Conservation (phyloP, 2,113 vertebrate species). For the Merops nubicus region DNA sequence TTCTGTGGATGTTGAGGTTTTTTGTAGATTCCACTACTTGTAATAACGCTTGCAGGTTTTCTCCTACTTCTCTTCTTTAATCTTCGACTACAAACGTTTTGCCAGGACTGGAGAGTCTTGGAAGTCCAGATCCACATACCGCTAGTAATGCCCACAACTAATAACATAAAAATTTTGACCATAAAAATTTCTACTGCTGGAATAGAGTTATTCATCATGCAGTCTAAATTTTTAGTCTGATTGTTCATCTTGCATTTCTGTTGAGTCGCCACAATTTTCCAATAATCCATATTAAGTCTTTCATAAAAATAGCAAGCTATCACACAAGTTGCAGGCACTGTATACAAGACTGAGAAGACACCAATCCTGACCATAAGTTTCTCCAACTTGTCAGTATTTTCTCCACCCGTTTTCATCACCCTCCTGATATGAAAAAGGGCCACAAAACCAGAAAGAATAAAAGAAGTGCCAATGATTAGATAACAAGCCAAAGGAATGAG, state of each 20-base stretch:
- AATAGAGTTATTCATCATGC: slow-evolving; percentile 88
- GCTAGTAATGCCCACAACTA: slow-evolving; percentile 96
- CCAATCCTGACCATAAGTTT: slow-evolving; percentile 97
- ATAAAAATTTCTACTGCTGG: slow-evolving; percentile 96
- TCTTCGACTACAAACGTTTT: slow-evolving; percentile 89
- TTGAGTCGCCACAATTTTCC: slow-evolving; percentile 85
- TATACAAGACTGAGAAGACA: slow-evolving; percentile 94
- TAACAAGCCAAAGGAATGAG: slow-evolving; percentile 94
- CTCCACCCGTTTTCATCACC: slow-evolving; percentile 96
- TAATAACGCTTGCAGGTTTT: slow-evolving; percentile 89
- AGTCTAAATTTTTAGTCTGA: slow-evolving; percentile 81
- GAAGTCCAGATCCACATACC: slow-evolving; percentile 99
- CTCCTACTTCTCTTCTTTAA: slow-evolving; percentile 86
- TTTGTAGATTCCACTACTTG: slow-evolving; percentile 86
- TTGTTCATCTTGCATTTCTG: slow-evolving; percentile 82
- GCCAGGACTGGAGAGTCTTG: slow-evolving; percentile 97
- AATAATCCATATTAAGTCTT: slow-evolving; percentile 92
- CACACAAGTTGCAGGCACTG: slow-evolving; percentile 94
- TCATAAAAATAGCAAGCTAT: slow-evolving; percentile 98
- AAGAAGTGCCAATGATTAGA: slow-evolving; percentile 92
- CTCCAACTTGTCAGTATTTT: slow-evolving; percentile 96
- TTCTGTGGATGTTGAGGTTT: slow-evolving; percentile 90
- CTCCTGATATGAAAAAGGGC: slow-evolving; percentile 96
- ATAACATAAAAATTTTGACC: slow-evolving; percentile 95
- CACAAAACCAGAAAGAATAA: slow-evolving; percentile 94